Evolutionary conservation across 2,113 vertebrate genomes (phyloP).

Genomic region (Chlorodrepanis virens): DNA sequence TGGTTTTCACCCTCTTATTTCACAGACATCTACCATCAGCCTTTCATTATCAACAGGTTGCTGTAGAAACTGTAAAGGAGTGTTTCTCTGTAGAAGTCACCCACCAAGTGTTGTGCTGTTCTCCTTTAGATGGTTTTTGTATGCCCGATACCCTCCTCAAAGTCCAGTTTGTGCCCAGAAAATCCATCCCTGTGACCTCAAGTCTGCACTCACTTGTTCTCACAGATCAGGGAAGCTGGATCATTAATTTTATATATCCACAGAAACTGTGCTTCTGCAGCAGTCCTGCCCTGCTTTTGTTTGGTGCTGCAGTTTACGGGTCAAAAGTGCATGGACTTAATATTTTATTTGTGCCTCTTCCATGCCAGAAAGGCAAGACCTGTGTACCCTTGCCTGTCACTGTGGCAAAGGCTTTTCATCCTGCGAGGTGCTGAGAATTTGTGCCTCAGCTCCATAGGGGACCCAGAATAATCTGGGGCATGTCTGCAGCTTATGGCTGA

Average conservation of each 20-base stretch:
- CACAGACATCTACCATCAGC: not conserved
- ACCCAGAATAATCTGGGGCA: not conserved
- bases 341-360: not conserved
- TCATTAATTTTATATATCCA: not conserved
- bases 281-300: not conserved
- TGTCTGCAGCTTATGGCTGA: fast-evolving
- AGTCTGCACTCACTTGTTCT: not conserved
- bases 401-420: not conserved
- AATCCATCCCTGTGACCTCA: not conserved
- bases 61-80: not conserved
- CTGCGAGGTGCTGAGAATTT: not conserved
- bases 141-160: not conserved
- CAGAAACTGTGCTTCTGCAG: not conserved
- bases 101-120: not conserved
- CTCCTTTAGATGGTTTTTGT: not conserved
- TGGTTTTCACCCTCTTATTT: not conserved
- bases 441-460: not conserved
- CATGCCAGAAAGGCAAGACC: not conserved
- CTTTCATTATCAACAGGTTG: not conserved
- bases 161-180: not conserved
- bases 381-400: not conserved
- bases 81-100: not conserved
- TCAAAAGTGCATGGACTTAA: not conserved
- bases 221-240: not conserved
- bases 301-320: not conserved